Base-by-base conservation (phyloP, 2,888 invertebrate species). In the Agapostemon virescens region DNA sequence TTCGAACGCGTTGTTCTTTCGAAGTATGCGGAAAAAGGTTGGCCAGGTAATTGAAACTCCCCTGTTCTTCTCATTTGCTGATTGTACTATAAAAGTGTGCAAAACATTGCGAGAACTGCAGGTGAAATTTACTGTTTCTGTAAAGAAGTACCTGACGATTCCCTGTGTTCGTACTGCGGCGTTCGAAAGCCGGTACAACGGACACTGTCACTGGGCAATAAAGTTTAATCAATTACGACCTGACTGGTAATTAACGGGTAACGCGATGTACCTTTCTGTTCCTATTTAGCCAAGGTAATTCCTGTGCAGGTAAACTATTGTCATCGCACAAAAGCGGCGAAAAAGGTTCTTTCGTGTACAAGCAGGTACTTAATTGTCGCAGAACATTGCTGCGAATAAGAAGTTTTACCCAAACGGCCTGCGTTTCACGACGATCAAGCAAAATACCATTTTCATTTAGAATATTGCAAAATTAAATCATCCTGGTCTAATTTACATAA, bases 171-270 rank as follows among this genome's bases (percentile, higher is more conserved):
- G 26, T 13, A 38, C 13, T 4, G 4, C 11, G 0, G 0, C 6
- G 6, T 13, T 40, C 58, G 63, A 73, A 79, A 69, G 73, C 49
- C 66, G 23, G 33, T 61, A 45, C 36, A 70, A 26, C 49, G 30
- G 38, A 9, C 6, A 17, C 15, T 26, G 49, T 30, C 20, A 45
- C 3, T 5, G 11, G 61, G n/a, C 68, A 73, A 75, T 79, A 75
- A 81, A 73, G 40, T 23, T 40, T 76, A 80, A 79, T 77, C 78
- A 84, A 84, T 79, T 73, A 69, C 38, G 61, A 74, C 68, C 79
- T 70, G 70, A 63, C 49, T 75, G 79, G 82, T 88, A 86, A 84
- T 82, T 85, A 86, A 82, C 79, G 81, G 81, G 77, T 79, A 79
- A 84, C 81, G 82, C 66, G 61, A 74, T 63, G 75, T 69, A 73